Evolutionary conservation across 2,888 invertebrate genomes (phyloP).

Genomic region (Antheraea yamamai): DNA sequence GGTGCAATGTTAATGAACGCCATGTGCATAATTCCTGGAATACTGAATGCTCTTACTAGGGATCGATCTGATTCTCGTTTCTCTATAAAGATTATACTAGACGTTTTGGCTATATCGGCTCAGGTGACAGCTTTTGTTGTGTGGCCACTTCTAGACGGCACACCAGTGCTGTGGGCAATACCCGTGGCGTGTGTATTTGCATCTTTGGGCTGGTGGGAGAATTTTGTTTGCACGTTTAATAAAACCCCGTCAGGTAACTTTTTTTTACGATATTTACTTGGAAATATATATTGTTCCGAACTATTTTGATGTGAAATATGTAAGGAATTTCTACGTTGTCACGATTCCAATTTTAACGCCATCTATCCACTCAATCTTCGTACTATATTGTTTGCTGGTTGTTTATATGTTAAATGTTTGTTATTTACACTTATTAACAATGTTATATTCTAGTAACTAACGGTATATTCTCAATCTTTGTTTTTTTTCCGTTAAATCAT

Average conservation of each 20-base stretch:
- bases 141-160: constrained; percentile 84
- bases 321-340: no score
- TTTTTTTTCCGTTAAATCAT: no score
- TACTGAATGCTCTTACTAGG: constrained; percentile 83
- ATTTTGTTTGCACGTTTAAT: constrained; percentile 82
- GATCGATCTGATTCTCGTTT: constrained; percentile 61
- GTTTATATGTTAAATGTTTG: no score
- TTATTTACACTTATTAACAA: no score
- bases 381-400: no score
- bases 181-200: constrained; percentile 85
- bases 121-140: constrained; percentile 86
- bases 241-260: constrained; percentile 55
- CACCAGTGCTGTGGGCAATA: constrained; percentile 81
- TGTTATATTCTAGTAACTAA: no score
- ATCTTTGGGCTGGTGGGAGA: constrained; percentile 93
- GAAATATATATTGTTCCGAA: no score
- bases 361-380: no score
- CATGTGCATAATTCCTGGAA: constrained; percentile 90
- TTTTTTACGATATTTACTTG: no score
- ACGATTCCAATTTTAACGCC: no score
- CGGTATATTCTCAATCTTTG: no score
- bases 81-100: constrained; percentile 69
- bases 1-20: constrained; percentile 93
- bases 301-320: no score
- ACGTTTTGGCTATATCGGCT: constrained; percentile 82